Evolutionary conservation across 2,797 vertebrate species (phyloP), one percentile per base, ranked within the genome.

Genomic region (Amniataba percoides): DNA sequence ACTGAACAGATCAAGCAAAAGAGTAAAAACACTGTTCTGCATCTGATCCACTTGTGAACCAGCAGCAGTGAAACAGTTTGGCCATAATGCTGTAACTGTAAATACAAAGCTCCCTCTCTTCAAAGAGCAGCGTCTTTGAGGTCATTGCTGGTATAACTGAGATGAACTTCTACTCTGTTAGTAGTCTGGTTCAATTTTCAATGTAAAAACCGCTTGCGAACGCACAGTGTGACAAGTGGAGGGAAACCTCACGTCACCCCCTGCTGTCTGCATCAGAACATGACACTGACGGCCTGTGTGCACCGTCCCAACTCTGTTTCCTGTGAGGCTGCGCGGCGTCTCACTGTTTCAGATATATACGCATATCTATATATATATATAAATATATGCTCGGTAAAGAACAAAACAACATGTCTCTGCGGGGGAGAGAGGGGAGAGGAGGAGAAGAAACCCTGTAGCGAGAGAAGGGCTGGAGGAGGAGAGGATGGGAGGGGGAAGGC

Each of bases 371-470:
- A 56, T 61, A 18, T 16, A 42, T 27, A 56, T 62, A 12, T 19
- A 49, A 18, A 48, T 25, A 21, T 43, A 36, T 55, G 43, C 18
- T 57, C 23, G 53, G 69, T 25, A 12, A 78, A 46, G 68, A 73
- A 84, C 77, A 71, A 75, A 72, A 80, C 59, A 73, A 34, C n/a
- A 18, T 14, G 64, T 82, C 68, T 63, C 67, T 58, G 55, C 19
- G 10, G 49, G 53, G 23, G 49, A 56, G 56, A 34, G 43, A 43
- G 36, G 15, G 42, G 40, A 51, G 64, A 46, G 56, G 56, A 66
- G 56, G n/a, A 10, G 34, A 57, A n/a, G 55, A 48, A 68, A 51
- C 27, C 80, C 69, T 61, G 65, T 34, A 73, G 81, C 6, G 19
- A 70, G 36, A 78, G 61, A 34, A 46, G 23, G 14, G 59, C 34